phyloP scores from a whole-genome alignment of 2,888 invertebrate genomes.

The Mayetiola destructor region DNA sequence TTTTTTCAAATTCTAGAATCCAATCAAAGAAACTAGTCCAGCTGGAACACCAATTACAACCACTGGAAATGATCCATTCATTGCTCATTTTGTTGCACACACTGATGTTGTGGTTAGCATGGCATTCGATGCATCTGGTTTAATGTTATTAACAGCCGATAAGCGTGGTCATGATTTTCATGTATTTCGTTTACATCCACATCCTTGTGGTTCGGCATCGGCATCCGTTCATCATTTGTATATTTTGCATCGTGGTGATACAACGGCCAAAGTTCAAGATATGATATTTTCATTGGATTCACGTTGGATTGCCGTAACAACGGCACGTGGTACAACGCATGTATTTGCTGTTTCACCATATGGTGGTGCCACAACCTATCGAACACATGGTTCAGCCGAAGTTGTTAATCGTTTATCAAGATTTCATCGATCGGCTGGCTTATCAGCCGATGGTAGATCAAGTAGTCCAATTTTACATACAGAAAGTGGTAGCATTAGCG shows the following conservation, averaged over 20 bases:
- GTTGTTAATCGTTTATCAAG: conserved; percentile 88
- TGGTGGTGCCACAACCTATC: conserved; percentile 77
- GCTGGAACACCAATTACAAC: conserved; percentile 29
- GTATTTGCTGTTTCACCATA: conserved; percentile 95
- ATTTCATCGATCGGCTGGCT: conserved; percentile 91
- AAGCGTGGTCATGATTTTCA: conserved; percentile 90
- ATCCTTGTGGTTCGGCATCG: conserved; percentile 72
- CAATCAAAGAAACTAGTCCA: conserved; percentile 32
- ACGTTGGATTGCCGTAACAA: conserved; percentile 93
- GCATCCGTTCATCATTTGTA: conserved; percentile 92
- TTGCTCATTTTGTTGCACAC: conserved; percentile 81
- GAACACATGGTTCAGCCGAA: conserved; percentile 88
- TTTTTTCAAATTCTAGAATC: conserved; percentile 23
- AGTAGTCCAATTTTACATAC: conserved; percentile 48
- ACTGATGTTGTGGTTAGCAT: conserved; percentile 77
- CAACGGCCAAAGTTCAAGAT: conserved; percentile 87
- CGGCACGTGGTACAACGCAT: conserved; percentile 92
- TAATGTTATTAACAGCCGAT: conserved; percentile 80
- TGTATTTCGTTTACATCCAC: conserved; percentile 85
- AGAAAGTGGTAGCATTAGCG: conserved; percentile 32
- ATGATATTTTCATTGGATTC: conserved; percentile 84
- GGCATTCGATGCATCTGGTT: conserved; percentile 81
- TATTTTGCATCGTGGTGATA: conserved; percentile 86
- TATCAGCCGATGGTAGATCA: conserved; percentile 54
- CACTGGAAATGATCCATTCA: conserved; percentile 51